Evolutionary conservation across 2,888 invertebrate genomes (phyloP).

Genomic region (Callyntrura guangdongensis): DNA sequence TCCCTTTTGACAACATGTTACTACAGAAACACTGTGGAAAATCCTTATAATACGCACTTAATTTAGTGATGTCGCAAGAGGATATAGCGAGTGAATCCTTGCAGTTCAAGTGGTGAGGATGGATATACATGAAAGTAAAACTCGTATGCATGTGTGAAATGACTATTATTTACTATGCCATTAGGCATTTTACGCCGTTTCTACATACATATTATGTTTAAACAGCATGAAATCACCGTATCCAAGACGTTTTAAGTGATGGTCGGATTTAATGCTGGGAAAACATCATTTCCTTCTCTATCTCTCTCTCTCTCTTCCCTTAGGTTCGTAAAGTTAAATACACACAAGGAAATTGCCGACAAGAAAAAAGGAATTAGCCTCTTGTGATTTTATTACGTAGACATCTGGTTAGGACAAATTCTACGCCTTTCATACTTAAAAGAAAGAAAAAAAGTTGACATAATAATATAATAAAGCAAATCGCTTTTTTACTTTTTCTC

Average conservation of each 20-base stretch:
- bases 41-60: constrained; percentile 25
- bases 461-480: constrained; percentile 52
- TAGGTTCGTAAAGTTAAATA: constrained; percentile 39
- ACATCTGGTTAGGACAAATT: constrained; percentile 72
- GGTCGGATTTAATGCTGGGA: background rate
- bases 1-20: background rate
- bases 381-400: constrained; percentile 69
- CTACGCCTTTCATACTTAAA: constrained; percentile 36
- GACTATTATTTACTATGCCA: constrained; percentile 26
- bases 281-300: background rate
- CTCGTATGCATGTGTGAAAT: constrained; percentile 49
- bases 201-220: background rate
- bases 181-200: background rate
- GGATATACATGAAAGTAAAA: constrained; percentile 37
- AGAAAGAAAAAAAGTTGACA: constrained; percentile 54
- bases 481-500: constrained; percentile 46
- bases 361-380: constrained; percentile 59
- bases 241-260: no score
- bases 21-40: constrained; percentile 15
- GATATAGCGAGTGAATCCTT: constrained; percentile 18
- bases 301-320: constrained; percentile 1
- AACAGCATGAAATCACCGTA: background rate
- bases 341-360: constrained; percentile 58
- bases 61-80: constrained; percentile 1
- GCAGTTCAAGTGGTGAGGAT: background rate